Evolutionary conservation across 2,888 invertebrate genomes (phyloP), one percentile per base, ranked within the genome.

Genomic region (Onthophagus sagittarius): DNA sequence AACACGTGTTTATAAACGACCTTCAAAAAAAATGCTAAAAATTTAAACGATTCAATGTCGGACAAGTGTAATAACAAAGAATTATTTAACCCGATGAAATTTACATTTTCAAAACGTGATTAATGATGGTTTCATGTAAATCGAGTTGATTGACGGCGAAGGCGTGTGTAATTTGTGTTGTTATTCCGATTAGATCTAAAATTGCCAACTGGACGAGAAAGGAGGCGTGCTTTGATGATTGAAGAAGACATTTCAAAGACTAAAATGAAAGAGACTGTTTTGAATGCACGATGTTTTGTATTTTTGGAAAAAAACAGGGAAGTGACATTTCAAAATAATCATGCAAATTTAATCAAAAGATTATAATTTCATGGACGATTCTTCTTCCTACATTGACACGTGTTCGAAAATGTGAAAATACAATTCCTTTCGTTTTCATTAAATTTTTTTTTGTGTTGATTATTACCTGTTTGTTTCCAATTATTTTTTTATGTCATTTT

Each of bases 361-460:
- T 53, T 53, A 53, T 53, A 7, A 53, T 53, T 11, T 53, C 39
- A 53, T 53, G 39, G 39, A 53, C 39, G 23, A 23, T 23, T 1
- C 65, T 73, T 73, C 63, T 73, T 70, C 64, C 62, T 62, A 14
- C 62, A 23, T 62, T 31, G 62, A 72, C 69, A 72, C 72, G 72
- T 72, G 72, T 31, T 23, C 62, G 23, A 14, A 23, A 33, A 13
- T 15, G 67, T 62, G 62, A 72, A 72, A 72, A 72, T 23, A 23
- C 23, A 23, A 23, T 23, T 23, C 23, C 23, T 23, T 23, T 23
- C 23, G 3, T 23, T 23, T 23, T 23, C 23, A 23, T 23, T 23
- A 23, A 23, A 23, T 23, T 23, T 3, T 23, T 23, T 23, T 23
- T 23, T 23, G 23, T 3, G 23, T 23, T 3, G 23, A 23, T 23